Percentiles rank a stretch among this genome's conserved stretches.
Conservation (phyloP, 2,797 vertebrate species). For the Sebastes trivittatus region DNA sequence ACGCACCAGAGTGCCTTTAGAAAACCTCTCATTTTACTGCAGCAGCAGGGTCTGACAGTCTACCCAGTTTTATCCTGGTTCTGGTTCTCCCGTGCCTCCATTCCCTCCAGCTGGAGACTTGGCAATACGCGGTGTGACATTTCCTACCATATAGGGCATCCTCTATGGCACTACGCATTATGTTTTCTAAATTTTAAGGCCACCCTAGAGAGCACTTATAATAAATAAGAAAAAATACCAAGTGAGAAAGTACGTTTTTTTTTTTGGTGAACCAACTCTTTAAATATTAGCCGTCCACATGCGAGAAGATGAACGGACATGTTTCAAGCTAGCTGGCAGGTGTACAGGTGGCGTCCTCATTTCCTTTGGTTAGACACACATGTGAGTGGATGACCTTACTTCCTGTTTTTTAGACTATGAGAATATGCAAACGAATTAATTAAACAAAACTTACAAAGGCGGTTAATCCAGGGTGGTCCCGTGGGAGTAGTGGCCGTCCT, state of each 20-base stretch:
- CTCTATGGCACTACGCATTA: no score
- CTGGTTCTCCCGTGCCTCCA: no score
- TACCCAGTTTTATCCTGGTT: no score
- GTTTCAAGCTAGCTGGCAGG: background rate
- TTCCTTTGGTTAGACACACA: background rate
- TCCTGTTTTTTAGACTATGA: background rate
- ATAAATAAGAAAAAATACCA: background rate
- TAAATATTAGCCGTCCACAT: background rate
- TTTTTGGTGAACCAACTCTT: background rate
- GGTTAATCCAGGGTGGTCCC: slow-evolving; percentile 41
- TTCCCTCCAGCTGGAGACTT: no score
- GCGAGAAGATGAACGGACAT: background rate
- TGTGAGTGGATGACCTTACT: background rate
- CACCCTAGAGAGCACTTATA: no score
- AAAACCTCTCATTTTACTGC: no score
- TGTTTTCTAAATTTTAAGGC: no score
- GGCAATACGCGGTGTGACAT: no score
- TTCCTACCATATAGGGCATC: no score
- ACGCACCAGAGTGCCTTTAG: no score
- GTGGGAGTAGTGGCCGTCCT: slow-evolving; percentile 46
- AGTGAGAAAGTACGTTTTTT: background rate
- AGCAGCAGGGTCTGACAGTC: no score
- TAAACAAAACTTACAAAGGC: slow-evolving; percentile 25
- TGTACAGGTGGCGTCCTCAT: background rate
- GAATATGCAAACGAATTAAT: background rate